Evolutionary conservation across 2,797 vertebrate species (phyloP), one percentile per base, ranked within the genome.

Genomic region (Mus minutoides): DNA sequence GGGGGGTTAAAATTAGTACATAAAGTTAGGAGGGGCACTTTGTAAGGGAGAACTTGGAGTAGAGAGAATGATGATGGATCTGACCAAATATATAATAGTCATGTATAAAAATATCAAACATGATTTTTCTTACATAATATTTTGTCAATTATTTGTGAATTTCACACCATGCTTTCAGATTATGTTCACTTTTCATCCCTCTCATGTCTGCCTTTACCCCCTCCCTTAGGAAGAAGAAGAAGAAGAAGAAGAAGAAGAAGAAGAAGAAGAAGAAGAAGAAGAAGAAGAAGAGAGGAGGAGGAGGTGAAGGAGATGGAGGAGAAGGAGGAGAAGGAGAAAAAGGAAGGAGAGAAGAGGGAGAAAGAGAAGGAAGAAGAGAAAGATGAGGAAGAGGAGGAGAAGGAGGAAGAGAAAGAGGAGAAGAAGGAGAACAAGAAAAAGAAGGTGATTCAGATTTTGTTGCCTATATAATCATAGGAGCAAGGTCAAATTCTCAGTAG

Each of bases 291-390:
- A n/a, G 22, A 26, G 26, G 22, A 60, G 29, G 24, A 12, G 4
- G 22, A 62, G 3, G 17, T 7, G 2, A 16, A n/a, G 34, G 3
- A 67, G 13, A 13, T 6, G 4, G 12, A 69, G 29, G 26, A 34
- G 13, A 14, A 16, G 16, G 12, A 34, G 13, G 6, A n/a, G 24
- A 24, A 62, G 9, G 24, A 62, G 3, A 1, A 62, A 3, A 26
- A 62, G 3, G 0, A n/a, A 5, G 31, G 16, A 1, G 0, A 21
- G 9, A 2, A 37, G 19, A 1, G 34, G 1, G 5, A 67, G 4
- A 6, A 34, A 2, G 16, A 9, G 16, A 17, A 17, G 6, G 16
- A 17, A 10, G 2, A 34, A 6, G 13, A 67, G 31, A 16, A 16
- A 6, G 67, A 69, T 29, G 22, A 9, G 22, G 3, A 62, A 11